Base-by-base conservation (phyloP, 2,888 invertebrate species). In the Thecocarcelia acutangulata region DNA sequence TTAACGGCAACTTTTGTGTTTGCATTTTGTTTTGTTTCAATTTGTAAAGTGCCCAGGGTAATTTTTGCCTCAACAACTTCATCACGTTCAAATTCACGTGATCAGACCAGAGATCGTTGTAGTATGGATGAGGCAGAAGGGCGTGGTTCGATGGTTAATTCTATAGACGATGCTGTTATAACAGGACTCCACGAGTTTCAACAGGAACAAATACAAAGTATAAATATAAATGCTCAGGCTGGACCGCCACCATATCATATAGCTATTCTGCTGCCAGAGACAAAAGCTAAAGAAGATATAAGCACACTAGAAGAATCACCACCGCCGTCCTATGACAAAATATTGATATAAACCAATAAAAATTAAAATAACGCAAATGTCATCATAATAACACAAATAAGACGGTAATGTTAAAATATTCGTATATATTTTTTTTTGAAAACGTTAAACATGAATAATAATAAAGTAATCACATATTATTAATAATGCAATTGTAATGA, bases 191-290 rank as follows among this genome's bases (percentile, higher is more conserved):
- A 84, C 33, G 69, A 80, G 21, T 81, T 75, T 52, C 76, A 79
- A 28, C 75, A 74, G 64, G 83, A 85, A 59, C 74, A 82, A n/a
- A 61, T 80, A 52, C 83, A 84, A 48, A 75, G 69, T 58, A 80
- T 64, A 56, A 85, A 63, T 63, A 69, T 64, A 70, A 84, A 70
- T 83, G 85, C 84, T 1, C 86, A 86, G 33, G 87, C 89, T 42
- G 90, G 90, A 6, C 94, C 96, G 19, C 96, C 96, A n/a, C 96
- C 96, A 11, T 96, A 96, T 92, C 95, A 96, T 91, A 95, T 96
- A 91, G 96, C 96, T 48, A 94, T 96, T 86, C 91, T 95, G 85
- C 93, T 95, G 87, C 95, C 95, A 72, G 93, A 93, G 63, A 81
- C 87, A 56, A 84, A 86, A 64, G 86, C 85, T 70, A 84, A 84